Evolutionary conservation across 2,888 invertebrate species (phyloP).

Genomic region (Malacosoma neustria): DNA sequence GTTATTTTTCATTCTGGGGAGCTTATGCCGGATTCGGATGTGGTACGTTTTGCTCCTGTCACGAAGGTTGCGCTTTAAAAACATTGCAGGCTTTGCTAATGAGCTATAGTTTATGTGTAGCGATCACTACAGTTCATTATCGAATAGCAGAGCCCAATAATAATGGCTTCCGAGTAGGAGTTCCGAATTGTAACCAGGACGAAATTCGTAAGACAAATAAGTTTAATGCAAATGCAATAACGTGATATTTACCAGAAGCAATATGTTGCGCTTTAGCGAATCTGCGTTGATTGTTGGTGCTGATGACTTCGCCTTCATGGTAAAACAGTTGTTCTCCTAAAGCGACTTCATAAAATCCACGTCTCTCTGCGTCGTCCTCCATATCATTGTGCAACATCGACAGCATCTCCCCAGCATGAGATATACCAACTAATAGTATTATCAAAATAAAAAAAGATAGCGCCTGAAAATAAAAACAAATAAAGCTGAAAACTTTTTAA

Average conservation of each 20-base stretch:
- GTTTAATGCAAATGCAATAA: background rate
- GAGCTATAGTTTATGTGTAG: no score
- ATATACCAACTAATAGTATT: slow-evolving; percentile 61
- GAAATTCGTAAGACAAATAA: no score
- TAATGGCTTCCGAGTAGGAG: no score
- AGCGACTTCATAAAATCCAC: slow-evolving; percentile 47
- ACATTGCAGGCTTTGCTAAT: no score
- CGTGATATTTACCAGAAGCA: slow-evolving; percentile 47
- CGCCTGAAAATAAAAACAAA: slow-evolving; percentile 37
- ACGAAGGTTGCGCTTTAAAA: no score
- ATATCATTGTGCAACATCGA: slow-evolving; percentile 65
- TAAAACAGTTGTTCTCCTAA: slow-evolving; percentile 46
- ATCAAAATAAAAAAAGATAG: slow-evolving; percentile 62
- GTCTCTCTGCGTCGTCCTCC: slow-evolving; percentile 65
- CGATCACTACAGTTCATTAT: no score
- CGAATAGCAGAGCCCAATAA: no score
- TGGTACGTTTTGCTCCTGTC: no score
- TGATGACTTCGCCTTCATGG: slow-evolving; percentile 53
- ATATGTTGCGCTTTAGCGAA: slow-evolving; percentile 65
- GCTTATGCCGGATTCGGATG: no score
- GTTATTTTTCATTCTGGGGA: no score
- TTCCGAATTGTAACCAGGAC: no score
- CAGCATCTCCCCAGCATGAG: slow-evolving; percentile 64
- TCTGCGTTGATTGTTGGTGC: slow-evolving; percentile 65
- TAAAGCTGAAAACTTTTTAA: slow-evolving; percentile 1